Conservation (phyloP, 2,888 invertebrate species). For the Sialis lutaria region DNA sequence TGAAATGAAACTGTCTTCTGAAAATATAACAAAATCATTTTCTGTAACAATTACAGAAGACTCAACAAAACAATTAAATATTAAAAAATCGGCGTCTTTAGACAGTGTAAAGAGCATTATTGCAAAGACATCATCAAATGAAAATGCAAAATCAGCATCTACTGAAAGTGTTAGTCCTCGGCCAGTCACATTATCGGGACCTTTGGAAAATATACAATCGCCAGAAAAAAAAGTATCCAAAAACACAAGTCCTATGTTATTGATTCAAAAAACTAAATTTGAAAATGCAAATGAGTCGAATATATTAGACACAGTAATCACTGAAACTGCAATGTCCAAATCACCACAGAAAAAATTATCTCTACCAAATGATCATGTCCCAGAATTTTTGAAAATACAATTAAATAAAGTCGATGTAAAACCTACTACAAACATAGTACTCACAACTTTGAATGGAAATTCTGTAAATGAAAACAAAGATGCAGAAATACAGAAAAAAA, state of each 20-base stretch:
- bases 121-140: conserved; percentile 26
- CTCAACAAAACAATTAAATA: neutral
- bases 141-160: conserved; percentile 31
- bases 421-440: conserved; percentile 41
- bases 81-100: conserved; percentile 27
- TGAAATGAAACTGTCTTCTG: too few species aligned
- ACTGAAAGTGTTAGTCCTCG: conserved; percentile 26
- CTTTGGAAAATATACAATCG: too few species aligned
- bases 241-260: neutral
- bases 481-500: conserved; percentile 13
- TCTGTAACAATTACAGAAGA: too few species aligned
- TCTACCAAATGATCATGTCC: conserved; percentile 23
- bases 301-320: conserved; percentile 1
- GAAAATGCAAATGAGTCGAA: conserved; percentile 8
- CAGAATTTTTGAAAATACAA: conserved; percentile 54
- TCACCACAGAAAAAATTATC: conserved; percentile 6
- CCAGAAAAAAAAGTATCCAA: too few species aligned
- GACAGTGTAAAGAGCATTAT: conserved; percentile 40
- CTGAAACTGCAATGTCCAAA: conserved; percentile 10
- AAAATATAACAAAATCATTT: too few species aligned
- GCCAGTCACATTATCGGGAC: conserved; percentile 4
- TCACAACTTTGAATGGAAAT: conserved; percentile 30
- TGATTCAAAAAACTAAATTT: conserved; percentile 8
- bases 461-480: conserved; percentile 9
- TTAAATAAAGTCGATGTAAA: conserved; percentile 49